These are phyloP conservation scores for Microchrysa polita DNA, from an alignment of 2,888 invertebrate genomes.

Conservation along the genomic window DNA sequence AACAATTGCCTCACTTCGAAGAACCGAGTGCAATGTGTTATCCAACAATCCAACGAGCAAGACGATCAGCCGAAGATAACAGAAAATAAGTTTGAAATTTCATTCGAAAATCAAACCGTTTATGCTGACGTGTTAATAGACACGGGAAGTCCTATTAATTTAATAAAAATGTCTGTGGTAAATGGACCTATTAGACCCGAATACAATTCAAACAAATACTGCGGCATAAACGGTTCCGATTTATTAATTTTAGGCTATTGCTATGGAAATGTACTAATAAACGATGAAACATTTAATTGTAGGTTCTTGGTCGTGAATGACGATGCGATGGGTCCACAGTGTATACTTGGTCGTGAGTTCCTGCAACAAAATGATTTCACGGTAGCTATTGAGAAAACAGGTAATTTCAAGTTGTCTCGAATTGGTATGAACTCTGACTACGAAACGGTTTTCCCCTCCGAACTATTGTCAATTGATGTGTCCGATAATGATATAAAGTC, in stretches of 20 bases:
- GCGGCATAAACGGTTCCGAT: neutral
- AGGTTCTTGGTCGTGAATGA: neutral
- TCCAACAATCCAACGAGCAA: neutral
- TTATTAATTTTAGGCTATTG: neutral
- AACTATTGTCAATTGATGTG: neutral
- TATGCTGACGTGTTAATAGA: neutral
- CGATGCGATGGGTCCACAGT: conserved; percentile 3
- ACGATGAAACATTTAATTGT: neutral
- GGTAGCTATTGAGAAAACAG: neutral
- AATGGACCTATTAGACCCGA: neutral
- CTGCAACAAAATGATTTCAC: neutral
- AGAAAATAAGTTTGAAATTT: neutral
- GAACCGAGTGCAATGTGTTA: neutral
- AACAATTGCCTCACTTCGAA: neutral
- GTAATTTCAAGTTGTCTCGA: neutral
- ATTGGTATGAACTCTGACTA: neutral
- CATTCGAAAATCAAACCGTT: neutral
- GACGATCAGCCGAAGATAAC: too few relatives aligned
- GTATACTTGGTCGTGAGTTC: neutral
- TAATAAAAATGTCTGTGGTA: neutral
- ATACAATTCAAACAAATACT: neutral
- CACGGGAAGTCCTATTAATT: conserved; percentile 5
- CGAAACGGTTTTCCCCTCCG: neutral
- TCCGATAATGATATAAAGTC: neutral
- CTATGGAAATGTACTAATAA: neutral